Base-by-base conservation (phyloP, 2,888 invertebrate species). In the Gortyna flavago region DNA sequence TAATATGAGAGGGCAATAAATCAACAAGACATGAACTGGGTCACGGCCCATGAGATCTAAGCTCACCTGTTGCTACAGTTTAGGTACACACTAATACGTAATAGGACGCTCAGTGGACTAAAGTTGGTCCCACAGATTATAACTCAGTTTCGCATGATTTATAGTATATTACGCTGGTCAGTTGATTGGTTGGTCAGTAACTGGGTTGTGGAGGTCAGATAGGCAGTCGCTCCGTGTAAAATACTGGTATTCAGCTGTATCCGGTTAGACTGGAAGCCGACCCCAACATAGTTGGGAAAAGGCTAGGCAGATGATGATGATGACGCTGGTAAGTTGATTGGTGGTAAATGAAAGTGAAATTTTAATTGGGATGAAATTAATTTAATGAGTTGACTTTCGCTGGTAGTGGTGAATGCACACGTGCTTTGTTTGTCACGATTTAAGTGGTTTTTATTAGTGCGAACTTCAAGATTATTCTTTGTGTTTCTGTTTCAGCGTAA, bases 11-110 rank as follows among this genome's bases (percentile, higher is more conserved):
- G 84, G 87, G 84, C 81, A 83, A 91, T 91, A 90, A 90, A 92
- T 92, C 89, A 90, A 85, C 88, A 87, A 84, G 80, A 61, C 7
- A n/a, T 84, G 85, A 91, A 91, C 78, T 90, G 79, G 93, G 93
- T 91, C 92, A 90, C 66, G 91, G 89, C 86, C 86, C 87, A 62
- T 64, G 85, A 77, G 85, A 81, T 69, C 76, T 72, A 38, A 72
- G 41, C 61, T 77, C 79, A 89, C 89, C 89, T 89, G 89, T 89
- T 87, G 89, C 81, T 76, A 75, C 61, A 77, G 75, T 85, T 79
- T 82, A 76, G 64, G 65, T 73, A 79, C 72, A 69, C 81, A 51
- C 59, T 79, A 66, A 79, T 81, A 79, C 72, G 79, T 83, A 80
- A 81, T 77, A 74, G 75, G 61, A 79, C 38, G 66, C 68, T 67